Evolutionary conservation across 2,888 invertebrate genomes (phyloP), one percentile per base, ranked within the genome.

Genomic region (Polylopha cassiicola): DNA sequence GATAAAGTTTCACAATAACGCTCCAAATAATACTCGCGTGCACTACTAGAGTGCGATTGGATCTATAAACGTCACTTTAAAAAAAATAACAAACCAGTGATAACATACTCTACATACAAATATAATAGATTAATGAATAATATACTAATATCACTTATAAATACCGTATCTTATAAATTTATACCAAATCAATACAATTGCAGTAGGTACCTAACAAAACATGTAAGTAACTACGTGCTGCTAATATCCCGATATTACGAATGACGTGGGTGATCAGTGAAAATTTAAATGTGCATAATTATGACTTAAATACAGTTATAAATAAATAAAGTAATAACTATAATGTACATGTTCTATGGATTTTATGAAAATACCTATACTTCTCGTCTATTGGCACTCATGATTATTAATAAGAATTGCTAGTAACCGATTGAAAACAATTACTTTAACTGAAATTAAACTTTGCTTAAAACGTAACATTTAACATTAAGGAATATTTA

Each of bases 351-450:
- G n/a, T 22, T 17, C 9, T 17, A 17, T 18, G 4, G 33, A 29
- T 9, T 27, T 22, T 39, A 33, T 8, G 9, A 14, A 13, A 28
- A 22, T 22, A 22, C 17, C 5, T 34, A 26, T 10, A 17, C 14
- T 20, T 10, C 7, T 8, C 23, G 56, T 55, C 52, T 61, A 65
- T 71, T 71, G 72, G 71, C 71, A 71, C 72, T 65, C 55, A 55
- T 58, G 61, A 61, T 54, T 58, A 48, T 57, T 31, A 44, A 17
- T 18, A 15, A 6, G 2, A 20, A 10, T 17, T 24, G 8, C n/a
- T 8, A 11, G 8, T 10, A 14, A 23, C 21, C 15, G 20, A 21
- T 15, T 11, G 15, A 2, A 10, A 13, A 21, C 20, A 8, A 15
- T 21, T 26, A 3, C 2, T 16, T 18, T 22, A 16, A 8, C 10